Percentiles rank a stretch among this genome's conserved stretches.
phyloP scores from a whole-genome alignment of 2,797 vertebrate genomes.

The Crypturellus tataupa region DNA sequence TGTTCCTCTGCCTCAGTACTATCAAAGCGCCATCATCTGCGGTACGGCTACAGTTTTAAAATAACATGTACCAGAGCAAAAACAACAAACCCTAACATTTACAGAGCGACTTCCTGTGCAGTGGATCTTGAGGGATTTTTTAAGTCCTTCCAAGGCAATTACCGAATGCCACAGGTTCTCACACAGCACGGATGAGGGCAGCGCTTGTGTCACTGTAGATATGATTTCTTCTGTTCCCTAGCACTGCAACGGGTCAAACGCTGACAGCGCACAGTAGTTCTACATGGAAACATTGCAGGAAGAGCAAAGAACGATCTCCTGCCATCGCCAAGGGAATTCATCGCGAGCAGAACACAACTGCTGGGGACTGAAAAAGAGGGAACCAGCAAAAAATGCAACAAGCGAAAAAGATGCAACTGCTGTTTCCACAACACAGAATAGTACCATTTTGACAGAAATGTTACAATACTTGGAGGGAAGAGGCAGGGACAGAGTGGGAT shows the following conservation, averaged over 20 bases:
- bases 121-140: not conserved
- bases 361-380: not conserved
- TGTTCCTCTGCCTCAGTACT: not conserved
- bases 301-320: not conserved
- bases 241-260: not conserved
- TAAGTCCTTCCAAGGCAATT: slow-evolving; percentile 11
- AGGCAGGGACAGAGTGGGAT: fast-evolving
- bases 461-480: not conserved
- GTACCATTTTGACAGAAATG: not conserved
- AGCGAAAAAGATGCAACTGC: not conserved
- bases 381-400: not conserved
- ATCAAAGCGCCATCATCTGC: not conserved
- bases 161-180: slow-evolving; percentile 24
- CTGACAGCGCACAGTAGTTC: not conserved
- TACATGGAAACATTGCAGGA: not conserved
- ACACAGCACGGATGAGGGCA: not conserved
- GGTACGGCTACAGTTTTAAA: not conserved
- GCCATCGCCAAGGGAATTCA: not conserved
- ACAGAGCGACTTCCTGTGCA: not conserved
- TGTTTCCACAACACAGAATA: not conserved
- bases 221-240: not conserved
- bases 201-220: not conserved
- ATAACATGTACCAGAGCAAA: not conserved
- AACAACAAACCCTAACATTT: slow-evolving; percentile 42
- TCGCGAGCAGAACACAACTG: fast-evolving